Evolutionary conservation across 2,113 vertebrate genomes (phyloP), one percentile per base, ranked within the genome.

Genomic region (Pomatostomus ruficeps): DNA sequence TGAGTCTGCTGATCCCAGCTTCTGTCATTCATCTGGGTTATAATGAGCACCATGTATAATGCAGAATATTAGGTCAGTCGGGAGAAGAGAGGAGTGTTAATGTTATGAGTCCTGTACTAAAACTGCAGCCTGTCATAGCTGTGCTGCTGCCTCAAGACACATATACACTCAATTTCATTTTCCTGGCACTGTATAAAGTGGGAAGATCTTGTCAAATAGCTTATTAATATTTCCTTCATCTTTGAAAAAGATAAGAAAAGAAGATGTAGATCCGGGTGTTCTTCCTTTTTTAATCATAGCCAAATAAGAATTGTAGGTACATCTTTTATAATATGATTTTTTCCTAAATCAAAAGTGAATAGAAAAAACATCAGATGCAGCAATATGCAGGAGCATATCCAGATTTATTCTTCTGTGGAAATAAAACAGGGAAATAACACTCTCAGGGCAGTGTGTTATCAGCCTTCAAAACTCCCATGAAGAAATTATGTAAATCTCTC

Each of bases 401-500:
- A 71, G 24, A 77, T 70, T 71, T 89, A 95, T 94, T 73, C 72
- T 93, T 38, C 67, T 90, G 61, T 71, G 55, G 78, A 96, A 88
- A 77, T 90, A 85, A 85, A 94, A 79, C 7, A 58, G 49, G 72
- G 68, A 93, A 94, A 90, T 92, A 89, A 86, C 38, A 70, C 23
- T 91, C 67, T 65, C 21, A 36, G 35, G 12, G 38, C 38, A 83
- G 38, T 21, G 46, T 65, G 46, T 70, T 97, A 93, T 38, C 82
- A 80, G 75, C 42, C 46, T 88, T 90, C 42, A 93, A 73, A 90
- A 83, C 38, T 85, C 92, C 75, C 72, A 51, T 11, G 55, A 90
- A 82, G 72, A 93, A 86, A 90, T 90, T 66, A 94, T 76, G 85
- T 83, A 94, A 95, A 96, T 94, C 89, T 92, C 87, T 94, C 33